Conservation (phyloP, 2,113 vertebrate genomes). For the Perccottus glenii region DNA sequence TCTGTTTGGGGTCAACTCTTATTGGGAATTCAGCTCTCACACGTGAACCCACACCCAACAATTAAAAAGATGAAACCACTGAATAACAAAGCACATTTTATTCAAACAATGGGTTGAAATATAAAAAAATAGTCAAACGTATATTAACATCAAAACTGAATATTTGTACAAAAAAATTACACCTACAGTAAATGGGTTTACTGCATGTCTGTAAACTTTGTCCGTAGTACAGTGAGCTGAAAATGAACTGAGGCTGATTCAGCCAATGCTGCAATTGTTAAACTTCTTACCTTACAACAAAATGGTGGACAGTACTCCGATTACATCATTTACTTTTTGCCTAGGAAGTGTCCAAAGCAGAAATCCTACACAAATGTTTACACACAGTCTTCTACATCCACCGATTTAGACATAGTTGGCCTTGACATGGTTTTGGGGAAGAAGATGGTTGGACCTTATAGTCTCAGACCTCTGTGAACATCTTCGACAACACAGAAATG, state of each 20-base stretch:
- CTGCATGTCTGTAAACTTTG: background rate
- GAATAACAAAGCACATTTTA: background rate
- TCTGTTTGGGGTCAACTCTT: background rate
- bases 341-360: background rate
- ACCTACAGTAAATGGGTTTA: background rate
- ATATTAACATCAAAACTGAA: background rate
- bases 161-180: background rate
- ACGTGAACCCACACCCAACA: no score
- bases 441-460: conserved; percentile 73
- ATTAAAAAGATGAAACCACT: background rate
- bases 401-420: conserved; percentile 86
- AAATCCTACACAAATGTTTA: background rate
- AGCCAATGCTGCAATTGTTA: background rate
- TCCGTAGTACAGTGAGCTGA: background rate
- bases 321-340: background rate
- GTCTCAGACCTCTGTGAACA: conserved; percentile 73
- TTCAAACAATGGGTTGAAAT: background rate
- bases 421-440: conserved; percentile 64
- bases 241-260: background rate
- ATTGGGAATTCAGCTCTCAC: background rate
- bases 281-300: background rate
- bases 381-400: background rate
- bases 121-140: background rate
- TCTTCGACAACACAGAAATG: conserved; percentile 83
- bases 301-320: background rate